phyloP scores from a whole-genome alignment of 2,888 invertebrate species.

The Drosophila histrio region DNA sequence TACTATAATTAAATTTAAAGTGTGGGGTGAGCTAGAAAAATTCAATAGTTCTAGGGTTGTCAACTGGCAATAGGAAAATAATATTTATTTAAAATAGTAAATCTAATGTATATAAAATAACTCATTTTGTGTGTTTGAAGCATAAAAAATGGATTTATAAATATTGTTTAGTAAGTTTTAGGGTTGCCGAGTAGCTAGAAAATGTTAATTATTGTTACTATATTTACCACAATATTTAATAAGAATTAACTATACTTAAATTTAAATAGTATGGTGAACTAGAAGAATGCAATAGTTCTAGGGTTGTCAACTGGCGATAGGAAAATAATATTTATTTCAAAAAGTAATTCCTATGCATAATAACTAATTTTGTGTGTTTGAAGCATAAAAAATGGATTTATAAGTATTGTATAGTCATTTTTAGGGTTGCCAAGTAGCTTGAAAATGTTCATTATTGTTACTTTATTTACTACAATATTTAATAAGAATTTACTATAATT shows the following conservation, averaged over 20 bases:
- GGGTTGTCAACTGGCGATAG: neutral
- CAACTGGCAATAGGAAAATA: neutral
- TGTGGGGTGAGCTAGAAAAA: neutral
- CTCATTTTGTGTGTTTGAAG: too few relatives aligned
- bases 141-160: too few relatives aligned
- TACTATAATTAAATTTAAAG: neutral
- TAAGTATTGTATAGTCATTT: too few relatives aligned
- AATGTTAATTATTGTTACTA: too few relatives aligned
- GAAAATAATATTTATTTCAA: neutral
- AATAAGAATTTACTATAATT: neutral
- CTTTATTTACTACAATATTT: conserved; percentile 16
- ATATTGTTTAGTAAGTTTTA: too few relatives aligned
- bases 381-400: too few relatives aligned
- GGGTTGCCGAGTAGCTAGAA: too few relatives aligned
- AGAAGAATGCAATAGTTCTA: neutral
- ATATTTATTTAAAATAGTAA: neutral
- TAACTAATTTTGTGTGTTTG: too few relatives aligned
- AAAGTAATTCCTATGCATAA: too few relatives aligned
- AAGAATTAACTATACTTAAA: neutral
- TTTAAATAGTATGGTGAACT: neutral
- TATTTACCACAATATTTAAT: conserved; percentile 9
- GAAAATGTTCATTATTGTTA: too few relatives aligned
- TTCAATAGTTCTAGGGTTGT: neutral
- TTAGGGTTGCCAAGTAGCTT: too few relatives aligned
- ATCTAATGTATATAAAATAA: too few relatives aligned